Conservation (phyloP, 2,113 vertebrate genomes). For the Trogon melanurus region DNA sequence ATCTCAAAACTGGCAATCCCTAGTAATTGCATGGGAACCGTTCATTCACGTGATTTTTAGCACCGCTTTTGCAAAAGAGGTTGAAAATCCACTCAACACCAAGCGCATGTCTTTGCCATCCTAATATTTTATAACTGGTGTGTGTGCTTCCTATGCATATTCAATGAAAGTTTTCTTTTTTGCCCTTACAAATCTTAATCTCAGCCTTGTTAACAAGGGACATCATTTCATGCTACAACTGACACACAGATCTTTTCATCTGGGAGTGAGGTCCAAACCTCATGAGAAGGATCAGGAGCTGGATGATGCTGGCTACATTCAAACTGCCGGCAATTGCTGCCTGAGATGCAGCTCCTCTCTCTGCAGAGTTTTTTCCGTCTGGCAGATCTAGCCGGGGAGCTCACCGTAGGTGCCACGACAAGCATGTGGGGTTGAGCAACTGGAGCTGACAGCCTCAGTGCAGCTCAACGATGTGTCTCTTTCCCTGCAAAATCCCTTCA, state of each 20-base stretch:
- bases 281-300: not conserved
- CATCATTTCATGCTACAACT: not conserved
- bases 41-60: not conserved
- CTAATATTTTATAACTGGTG: not conserved
- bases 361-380: not conserved
- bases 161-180: not conserved
- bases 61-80: not conserved
- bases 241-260: not conserved
- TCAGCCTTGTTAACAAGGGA: not conserved
- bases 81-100: not conserved
- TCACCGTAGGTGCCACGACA: not conserved
- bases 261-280: not conserved
- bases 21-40: not conserved
- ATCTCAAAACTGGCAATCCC: accelerated
- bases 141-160: not conserved
- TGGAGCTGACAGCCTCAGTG: not conserved
- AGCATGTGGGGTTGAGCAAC: not conserved
- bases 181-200: not conserved
- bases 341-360: not conserved
- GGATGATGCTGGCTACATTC: not conserved
- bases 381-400: not conserved
- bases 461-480: not conserved
- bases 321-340: not conserved
- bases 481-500: not conserved
- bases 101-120: not conserved